These are phyloP conservation scores for Indri indri DNA, from an alignment of 2,113 vertebrate species.

Conservation along the genomic window DNA sequence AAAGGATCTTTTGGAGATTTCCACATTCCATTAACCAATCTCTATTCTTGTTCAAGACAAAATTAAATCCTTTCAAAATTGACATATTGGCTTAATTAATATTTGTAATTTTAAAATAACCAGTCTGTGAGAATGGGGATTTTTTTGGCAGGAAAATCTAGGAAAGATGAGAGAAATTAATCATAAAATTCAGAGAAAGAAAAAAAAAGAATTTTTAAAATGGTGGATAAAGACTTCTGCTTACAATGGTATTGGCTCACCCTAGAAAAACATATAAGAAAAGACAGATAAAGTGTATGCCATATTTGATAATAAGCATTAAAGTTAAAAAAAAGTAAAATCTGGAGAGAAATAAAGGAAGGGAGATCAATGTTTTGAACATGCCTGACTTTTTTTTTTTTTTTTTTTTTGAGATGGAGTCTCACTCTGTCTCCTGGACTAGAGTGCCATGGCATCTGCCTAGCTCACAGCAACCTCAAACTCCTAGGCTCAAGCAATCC, in stretches of 20 bases:
- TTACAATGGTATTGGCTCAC: background rate
- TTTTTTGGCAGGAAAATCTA: background rate
- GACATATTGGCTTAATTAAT: background rate
- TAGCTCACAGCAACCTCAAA: no score
- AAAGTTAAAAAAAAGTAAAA: background rate
- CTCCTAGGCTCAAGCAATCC: no score
- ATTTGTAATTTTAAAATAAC: background rate
- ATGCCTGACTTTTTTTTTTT: background rate
- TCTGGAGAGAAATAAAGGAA: background rate
- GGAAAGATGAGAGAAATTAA: background rate
- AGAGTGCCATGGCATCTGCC: no score
- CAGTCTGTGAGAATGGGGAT: background rate
- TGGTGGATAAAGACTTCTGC: background rate
- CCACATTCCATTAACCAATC: background rate
- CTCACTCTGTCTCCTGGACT: no score
- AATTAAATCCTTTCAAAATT: background rate
- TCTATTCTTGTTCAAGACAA: background rate
- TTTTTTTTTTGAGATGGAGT: no score
- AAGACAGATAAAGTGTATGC: background rate
- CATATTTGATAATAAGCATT: background rate
- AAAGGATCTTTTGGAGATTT: background rate
- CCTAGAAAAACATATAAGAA: background rate
- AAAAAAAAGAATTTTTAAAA: background rate
- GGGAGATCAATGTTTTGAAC: background rate
- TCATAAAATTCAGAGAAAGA: background rate